Evolutionary conservation across 1,140 invertebrate species (phyloP), one percentile per base, ranked within the genome.

Genomic region (Leptestheria dahalacensis): DNA sequence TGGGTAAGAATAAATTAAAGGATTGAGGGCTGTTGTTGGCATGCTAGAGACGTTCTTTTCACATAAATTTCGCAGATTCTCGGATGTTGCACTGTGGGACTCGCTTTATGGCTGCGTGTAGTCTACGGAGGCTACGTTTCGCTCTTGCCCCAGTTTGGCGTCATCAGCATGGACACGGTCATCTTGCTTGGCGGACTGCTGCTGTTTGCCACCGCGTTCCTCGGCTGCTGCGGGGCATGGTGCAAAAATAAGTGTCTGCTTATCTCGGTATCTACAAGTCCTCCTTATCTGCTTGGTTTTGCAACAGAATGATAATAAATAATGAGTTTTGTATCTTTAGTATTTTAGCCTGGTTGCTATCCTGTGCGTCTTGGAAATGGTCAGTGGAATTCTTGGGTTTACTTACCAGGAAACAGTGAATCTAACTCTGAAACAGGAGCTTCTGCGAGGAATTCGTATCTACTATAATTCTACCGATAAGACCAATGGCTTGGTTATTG

Each of bases 291-390:
- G 15, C 33, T 41, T 41, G 33, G 15, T 9, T 41, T 9, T 41
- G 6, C 6, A 9, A 41, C 33, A 41, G 15, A 15, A 41, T 41
- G 6, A 9, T n/a, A n/a, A 9, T 41, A 9, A 41, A 41, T 41
- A 41, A 6, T 41, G 15, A 6, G 6, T 41, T 41, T 41, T 41
- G 33, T n/a, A 15, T 41, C 15, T 41, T 6, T 71, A 90, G 88
- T 91, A 91, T 72, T 88, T 91, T 69, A 79, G 81, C 58, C 70
- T 88, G 65, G 84, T 91, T n/a, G 79, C 88, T 50, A 70, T 88
- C 48, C 77, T 89, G 62, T 86, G 91, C 71, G 74, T 85, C 59
- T 77, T 84, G 60, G 85, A 91, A 68, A 83, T 91, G 61, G 76
- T 85, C 62, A 73, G 85, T 21, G 87, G 84, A 47, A 82, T 82